A percentile compares a stretch with the other conserved stretches of the same genome.
These are phyloP conservation scores for Helarctos malayanus DNA, from an alignment of 2,797 vertebrate species.

Conservation along the genomic window DNA sequence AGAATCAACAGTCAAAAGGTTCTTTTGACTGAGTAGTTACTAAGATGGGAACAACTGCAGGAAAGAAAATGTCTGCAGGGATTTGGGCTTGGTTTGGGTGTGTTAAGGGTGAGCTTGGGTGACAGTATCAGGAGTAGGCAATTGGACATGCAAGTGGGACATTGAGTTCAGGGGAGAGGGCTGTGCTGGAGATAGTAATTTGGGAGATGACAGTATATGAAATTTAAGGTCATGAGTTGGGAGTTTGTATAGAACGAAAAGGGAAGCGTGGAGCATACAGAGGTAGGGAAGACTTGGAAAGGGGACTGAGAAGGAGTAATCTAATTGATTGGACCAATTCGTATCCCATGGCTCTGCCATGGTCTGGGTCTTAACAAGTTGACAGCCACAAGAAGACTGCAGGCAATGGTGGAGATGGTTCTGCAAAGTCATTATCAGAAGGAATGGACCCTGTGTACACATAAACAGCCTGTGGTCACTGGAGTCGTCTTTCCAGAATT, in stretches of 20 bases:
- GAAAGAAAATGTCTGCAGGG: background rate
- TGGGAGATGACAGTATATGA: background rate
- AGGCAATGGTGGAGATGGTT: background rate
- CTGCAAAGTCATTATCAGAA: background rate
- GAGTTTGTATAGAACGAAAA: background rate
- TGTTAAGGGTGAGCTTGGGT: background rate
- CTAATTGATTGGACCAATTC: background rate
- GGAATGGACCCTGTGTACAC: background rate
- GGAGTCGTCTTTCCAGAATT: background rate
- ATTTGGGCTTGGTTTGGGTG: background rate
- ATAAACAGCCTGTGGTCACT: background rate
- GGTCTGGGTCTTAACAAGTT: background rate
- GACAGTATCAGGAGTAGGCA: background rate
- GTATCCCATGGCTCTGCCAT: background rate
- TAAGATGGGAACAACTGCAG: background rate
- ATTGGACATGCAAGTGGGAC: background rate
- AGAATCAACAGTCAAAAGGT: background rate
- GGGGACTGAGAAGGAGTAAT: background rate
- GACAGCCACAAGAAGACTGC: background rate
- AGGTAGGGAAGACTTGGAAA: background rate
- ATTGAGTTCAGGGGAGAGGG: background rate
- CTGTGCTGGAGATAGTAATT: background rate
- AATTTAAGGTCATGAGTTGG: background rate
- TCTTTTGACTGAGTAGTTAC: background rate
- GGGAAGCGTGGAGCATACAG: background rate